phyloP scores from a whole-genome alignment of 2,888 invertebrate species.

The Branchipolynoe longqiensis region DNA sequence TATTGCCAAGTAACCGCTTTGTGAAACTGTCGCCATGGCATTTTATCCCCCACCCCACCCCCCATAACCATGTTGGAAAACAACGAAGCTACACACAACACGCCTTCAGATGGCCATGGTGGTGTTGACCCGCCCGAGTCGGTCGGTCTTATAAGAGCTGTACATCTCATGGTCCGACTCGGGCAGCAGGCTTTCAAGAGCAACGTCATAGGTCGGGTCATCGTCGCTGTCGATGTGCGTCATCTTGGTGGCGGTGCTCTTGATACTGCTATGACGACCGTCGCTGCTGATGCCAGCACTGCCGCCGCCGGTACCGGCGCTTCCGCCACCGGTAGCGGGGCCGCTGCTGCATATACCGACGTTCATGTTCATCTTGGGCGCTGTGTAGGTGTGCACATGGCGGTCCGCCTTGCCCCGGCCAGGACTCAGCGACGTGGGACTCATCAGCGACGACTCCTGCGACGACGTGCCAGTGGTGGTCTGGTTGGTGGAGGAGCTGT shows the following conservation, averaged over 20 bases:
- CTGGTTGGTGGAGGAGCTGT: constrained; percentile 40
- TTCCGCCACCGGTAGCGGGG: background rate
- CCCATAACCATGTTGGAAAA: no score
- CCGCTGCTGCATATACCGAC: background rate
- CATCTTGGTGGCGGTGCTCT: background rate
- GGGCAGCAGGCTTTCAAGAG: constrained; percentile 38
- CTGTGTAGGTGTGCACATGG: constrained; percentile 58
- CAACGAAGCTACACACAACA: no score
- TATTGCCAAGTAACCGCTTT: no score
- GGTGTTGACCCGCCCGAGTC: constrained; percentile 24
- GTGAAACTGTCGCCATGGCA: no score
- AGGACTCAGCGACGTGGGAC: constrained; percentile 27
- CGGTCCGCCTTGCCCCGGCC: constrained; percentile 35
- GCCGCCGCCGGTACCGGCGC: background rate
- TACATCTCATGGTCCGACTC: constrained; percentile 49
- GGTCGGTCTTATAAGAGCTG: constrained; percentile 48
- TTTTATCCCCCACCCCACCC: no score
- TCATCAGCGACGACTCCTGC: constrained; percentile 56
- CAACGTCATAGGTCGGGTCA: constrained; percentile 56
- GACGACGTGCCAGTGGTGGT: constrained; percentile 46
- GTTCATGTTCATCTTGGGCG: constrained; percentile 47
- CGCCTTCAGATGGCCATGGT: constrained; percentile 44
- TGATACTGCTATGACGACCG: background rate
- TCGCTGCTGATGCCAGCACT: background rate
- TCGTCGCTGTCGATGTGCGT: constrained; percentile 56